These are phyloP conservation scores for Bufo gargarizans DNA, from an alignment of 2,113 vertebrate species.

Conservation along the genomic window DNA sequence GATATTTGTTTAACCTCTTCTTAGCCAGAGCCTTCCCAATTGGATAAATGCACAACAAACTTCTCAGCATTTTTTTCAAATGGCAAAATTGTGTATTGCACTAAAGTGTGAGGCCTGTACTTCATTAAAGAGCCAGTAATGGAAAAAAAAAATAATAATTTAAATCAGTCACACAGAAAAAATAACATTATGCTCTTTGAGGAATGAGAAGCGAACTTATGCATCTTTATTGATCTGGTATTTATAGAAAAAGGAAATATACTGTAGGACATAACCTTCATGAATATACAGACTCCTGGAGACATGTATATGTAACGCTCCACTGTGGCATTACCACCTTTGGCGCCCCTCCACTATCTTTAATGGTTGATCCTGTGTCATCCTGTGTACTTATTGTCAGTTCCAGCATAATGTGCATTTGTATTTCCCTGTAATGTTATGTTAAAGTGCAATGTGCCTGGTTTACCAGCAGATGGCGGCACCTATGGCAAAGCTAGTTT, in stretches of 20 bases:
- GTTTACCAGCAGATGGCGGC: too few relatives aligned
- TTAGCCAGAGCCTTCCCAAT: not conserved
- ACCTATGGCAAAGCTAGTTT: too few relatives aligned
- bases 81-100: not conserved
- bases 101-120: not conserved
- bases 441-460: too few relatives aligned
- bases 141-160: not conserved
- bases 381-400: too few relatives aligned
- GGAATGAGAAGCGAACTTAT: not conserved
- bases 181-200: not conserved
- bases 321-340: too few relatives aligned
- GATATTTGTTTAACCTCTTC: conserved; percentile 2
- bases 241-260: not conserved
- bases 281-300: not conserved
- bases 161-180: not conserved
- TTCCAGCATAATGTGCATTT: too few relatives aligned
- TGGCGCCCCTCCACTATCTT: too few relatives aligned
- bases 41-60: not conserved
- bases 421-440: too few relatives aligned
- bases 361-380: too few relatives aligned
- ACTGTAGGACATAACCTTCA: not conserved
- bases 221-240: not conserved
- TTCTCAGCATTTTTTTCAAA: not conserved
- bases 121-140: not conserved
- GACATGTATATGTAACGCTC: too few relatives aligned